Evolutionary conservation across 2,797 vertebrate species (phyloP).

Genomic region (Heterohyrax brucei): DNA sequence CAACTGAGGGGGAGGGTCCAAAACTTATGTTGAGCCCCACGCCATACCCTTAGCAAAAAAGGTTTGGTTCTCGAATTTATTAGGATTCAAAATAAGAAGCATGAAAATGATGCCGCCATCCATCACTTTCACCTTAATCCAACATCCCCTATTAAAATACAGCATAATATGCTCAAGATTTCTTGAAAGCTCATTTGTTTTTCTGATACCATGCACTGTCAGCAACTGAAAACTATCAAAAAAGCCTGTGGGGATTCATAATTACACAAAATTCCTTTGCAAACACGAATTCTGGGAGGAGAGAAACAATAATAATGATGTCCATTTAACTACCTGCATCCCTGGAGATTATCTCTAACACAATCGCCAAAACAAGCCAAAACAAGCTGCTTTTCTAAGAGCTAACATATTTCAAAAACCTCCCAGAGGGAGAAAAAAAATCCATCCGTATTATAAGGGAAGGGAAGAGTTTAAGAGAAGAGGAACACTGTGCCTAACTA

Average conservation of each 20-base stretch:
- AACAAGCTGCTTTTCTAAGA: constrained; percentile 44
- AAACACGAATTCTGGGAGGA: constrained; percentile 62
- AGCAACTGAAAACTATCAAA: background rate
- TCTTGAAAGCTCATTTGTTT: constrained; percentile 60
- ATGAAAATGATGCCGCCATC: background rate
- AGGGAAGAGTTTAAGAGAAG: background rate
- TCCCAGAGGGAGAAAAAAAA: background rate
- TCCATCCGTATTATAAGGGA: background rate
- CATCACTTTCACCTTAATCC: background rate
- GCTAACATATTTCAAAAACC: constrained; percentile 52
- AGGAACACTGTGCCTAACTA: background rate
- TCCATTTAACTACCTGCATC: constrained; percentile 24
- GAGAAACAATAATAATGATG: background rate
- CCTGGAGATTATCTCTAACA: constrained; percentile 32
- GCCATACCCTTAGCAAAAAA: background rate
- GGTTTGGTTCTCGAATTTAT: background rate
- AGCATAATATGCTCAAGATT: background rate
- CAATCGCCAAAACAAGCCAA: constrained; percentile 59
- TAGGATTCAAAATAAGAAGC: background rate
- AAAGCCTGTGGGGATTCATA: constrained; percentile 20
- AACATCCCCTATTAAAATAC: background rate
- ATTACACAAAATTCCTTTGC: constrained; percentile 62
- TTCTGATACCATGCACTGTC: background rate
- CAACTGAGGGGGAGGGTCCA: background rate
- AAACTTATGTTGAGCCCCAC: background rate